These are phyloP conservation scores for Limenitis camilla DNA, from an alignment of 2,888 invertebrate species.

Conservation along the genomic window DNA sequence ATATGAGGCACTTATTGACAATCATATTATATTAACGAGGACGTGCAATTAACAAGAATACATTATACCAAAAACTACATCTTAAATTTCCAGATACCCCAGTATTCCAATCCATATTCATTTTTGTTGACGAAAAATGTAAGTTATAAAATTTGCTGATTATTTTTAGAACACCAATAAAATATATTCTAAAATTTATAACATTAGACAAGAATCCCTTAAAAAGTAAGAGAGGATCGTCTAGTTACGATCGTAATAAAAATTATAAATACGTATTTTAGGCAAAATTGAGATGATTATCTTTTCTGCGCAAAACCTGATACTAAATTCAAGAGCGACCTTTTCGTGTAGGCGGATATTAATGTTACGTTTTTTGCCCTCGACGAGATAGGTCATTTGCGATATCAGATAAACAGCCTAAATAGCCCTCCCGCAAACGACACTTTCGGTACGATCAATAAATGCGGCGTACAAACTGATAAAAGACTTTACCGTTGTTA, in stretches of 20 bases:
- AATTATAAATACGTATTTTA: background rate
- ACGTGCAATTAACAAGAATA: no score
- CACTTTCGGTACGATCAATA: constrained; percentile 5
- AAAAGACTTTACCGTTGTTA: background rate
- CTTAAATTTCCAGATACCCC: no score
- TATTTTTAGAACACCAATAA: no score
- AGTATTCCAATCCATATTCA: no score
- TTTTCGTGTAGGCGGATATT: constrained; percentile 16
- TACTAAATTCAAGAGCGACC: constrained; percentile 4
- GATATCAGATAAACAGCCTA: constrained; percentile 16
- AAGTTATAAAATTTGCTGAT: no score
- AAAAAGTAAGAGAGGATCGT: no score
- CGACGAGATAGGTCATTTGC: constrained; percentile 10
- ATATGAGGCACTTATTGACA: background rate
- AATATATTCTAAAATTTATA: no score
- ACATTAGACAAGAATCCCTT: no score
- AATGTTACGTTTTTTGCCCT: constrained; percentile 12
- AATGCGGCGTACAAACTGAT: background rate
- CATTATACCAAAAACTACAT: no score
- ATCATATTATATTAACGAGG: no score
- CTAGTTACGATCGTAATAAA: background rate
- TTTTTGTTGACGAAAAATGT: no score
- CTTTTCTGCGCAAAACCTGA: constrained; percentile 8
- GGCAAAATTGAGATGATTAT: constrained; percentile 5
- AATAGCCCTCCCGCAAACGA: constrained; percentile 1